A percentile compares a stretch with the other conserved stretches of the same genome.
These are phyloP conservation scores for Spongia lamella DNA, from an alignment of 37 sponge, comb jelly and placozoan species.

Conservation along the genomic window DNA sequence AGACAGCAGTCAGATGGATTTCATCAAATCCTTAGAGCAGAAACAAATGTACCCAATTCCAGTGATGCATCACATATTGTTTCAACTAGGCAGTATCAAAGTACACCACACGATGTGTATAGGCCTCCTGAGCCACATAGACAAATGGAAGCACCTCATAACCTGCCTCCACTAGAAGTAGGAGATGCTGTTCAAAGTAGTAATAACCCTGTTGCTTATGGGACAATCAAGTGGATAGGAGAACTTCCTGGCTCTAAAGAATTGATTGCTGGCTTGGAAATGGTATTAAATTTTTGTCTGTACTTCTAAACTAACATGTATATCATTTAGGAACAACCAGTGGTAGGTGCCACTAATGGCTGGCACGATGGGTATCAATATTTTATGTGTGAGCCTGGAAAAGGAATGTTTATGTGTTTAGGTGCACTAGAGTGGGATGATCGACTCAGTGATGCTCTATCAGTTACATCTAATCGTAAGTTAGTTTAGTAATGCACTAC, in stretches of 20 bases:
- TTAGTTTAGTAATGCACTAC: no score
- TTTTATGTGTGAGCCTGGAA: constrained; percentile 57
- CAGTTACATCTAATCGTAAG: no score
- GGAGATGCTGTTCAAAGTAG: no score
- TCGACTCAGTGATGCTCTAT: constrained; percentile 31
- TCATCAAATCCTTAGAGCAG: no score
- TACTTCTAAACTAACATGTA: neutral
- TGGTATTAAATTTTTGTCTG: constrained; percentile 34
- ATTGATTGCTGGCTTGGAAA: constrained; percentile 66
- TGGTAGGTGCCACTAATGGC: constrained; percentile 65
- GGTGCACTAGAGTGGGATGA: constrained; percentile 28
- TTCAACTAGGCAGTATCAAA: no score
- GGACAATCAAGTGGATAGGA: constrained; percentile 66
- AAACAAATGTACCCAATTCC: no score
- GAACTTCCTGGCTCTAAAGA: constrained; percentile 21
- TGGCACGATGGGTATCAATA: constrained; percentile 7
- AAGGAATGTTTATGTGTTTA: constrained; percentile 51
- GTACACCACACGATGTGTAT: no score
- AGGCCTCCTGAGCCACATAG: no score
- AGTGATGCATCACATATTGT: no score
- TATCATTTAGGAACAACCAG: constrained; percentile 38
- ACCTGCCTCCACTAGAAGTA: no score
- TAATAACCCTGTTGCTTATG: constrained; percentile 3
- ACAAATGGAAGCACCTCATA: no score
- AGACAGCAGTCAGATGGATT: no score